Base-by-base conservation (phyloP, 2,113 vertebrate species). In the Ancistrus triradiatus region DNA sequence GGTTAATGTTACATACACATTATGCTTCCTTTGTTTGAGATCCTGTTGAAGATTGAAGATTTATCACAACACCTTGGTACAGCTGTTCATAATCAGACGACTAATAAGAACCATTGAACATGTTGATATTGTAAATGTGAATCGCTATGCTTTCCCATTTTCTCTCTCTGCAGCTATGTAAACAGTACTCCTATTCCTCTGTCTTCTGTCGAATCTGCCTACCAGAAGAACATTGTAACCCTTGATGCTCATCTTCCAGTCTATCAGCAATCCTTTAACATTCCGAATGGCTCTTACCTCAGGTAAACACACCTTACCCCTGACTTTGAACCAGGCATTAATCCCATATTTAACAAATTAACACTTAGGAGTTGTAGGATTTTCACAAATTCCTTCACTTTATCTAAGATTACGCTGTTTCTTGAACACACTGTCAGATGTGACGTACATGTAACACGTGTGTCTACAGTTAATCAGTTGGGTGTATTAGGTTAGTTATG, bases 201-300 rank as follows among this genome's bases (percentile, higher is more conserved):
- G 9, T 71, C 72, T 15, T 70, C 69, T 27, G 58, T 80, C 35
- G 74, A 80, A 38, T 31, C 48, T 7, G 67, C 63, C 18, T 70
- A 73, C 42, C 67, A 67, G 64, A 72, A 46, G 24, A 52, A 67
- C 17, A 48, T 73, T 55, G 69, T 80, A 38, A 68, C 48, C 27
- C 52, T 80, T 24, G 72, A 50, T 25, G 48, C 69, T 18, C 68
- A 19, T 38, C 56, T 73, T 6, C 22, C 61, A 15, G 13, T 6
- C 21, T 49, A 19, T 38, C 69, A 58, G 35, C 60, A 53, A 24
- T 43, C 14, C n/a, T 43, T 64, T 51, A 80, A 76, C 63, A 68
- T 78, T 21, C 78, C 78, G 38, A 78, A 72, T 50, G 17, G 50
- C 33, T 69, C 68, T 40, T 53, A 60, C 42, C 18, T 74, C 24